Conservation (phyloP, 2,888 invertebrate genomes). For the Pammene fasciana region DNA sequence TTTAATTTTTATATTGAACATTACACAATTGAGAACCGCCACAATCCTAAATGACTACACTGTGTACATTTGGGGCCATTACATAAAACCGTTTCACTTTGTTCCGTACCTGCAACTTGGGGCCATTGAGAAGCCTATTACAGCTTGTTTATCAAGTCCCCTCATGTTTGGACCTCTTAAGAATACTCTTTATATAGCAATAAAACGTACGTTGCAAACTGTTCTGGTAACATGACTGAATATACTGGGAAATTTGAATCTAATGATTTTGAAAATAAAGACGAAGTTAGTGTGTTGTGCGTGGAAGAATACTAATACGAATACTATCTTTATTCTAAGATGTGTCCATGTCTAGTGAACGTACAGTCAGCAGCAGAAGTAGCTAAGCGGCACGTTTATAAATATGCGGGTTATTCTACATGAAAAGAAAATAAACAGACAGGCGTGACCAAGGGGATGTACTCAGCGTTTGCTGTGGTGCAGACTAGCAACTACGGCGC, state of each 20-base stretch:
- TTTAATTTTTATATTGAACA: no score
- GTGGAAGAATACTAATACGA: no score
- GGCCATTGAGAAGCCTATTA: constrained; percentile 23
- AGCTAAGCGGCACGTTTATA: no score
- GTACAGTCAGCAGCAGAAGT: no score
- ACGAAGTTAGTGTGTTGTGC: neutral
- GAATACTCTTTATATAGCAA: neutral
- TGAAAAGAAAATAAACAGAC: no score
- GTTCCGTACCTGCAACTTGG: constrained; percentile 16
- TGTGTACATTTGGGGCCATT: constrained; percentile 8
- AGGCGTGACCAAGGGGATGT: no score
- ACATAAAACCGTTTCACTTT: constrained; percentile 5
- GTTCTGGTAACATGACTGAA: neutral
- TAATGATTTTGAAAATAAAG: neutral
- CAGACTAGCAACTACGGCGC: no score
- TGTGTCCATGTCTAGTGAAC: no score
- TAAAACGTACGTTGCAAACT: neutral
- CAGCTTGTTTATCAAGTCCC: constrained; percentile 15
- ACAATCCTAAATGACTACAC: neutral
- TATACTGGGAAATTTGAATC: neutral
- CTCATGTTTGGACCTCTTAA: constrained; percentile 7
- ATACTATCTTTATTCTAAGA: no score
- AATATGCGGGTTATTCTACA: no score
- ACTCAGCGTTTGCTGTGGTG: no score
- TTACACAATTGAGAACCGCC: neutral